Percentiles rank a stretch among this genome's conserved stretches.
Evolutionary conservation across 1,140 invertebrate species (phyloP).

Genomic region (Musca domestica): DNA sequence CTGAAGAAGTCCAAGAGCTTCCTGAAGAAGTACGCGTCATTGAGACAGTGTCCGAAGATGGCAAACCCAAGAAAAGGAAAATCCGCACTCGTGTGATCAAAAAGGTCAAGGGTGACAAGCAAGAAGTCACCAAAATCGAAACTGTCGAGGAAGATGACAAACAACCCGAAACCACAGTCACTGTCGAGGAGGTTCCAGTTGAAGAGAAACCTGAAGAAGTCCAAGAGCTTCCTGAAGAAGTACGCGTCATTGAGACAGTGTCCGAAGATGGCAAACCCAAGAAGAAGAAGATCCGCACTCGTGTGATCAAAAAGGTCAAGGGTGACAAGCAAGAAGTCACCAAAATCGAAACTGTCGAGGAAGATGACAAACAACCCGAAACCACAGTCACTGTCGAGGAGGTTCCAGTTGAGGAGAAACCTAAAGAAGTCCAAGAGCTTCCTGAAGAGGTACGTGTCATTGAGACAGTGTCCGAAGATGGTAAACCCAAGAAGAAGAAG

Average conservation of each 20-base stretch:
- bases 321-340: slow-evolving; percentile 34
- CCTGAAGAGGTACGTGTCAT: slow-evolving; percentile 46
- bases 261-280: slow-evolving; percentile 30
- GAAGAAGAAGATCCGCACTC: slow-evolving; percentile 27
- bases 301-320: slow-evolving; percentile 29
- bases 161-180: slow-evolving; percentile 32
- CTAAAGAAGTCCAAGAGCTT: slow-evolving; percentile 29
- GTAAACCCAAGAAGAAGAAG: slow-evolving; percentile 30
- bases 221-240: slow-evolving; percentile 52
- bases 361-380: slow-evolving; percentile 25
- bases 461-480: slow-evolving; percentile 38
- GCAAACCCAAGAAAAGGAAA: slow-evolving; percentile 38
- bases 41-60: slow-evolving; percentile 28
- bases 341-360: slow-evolving; percentile 32
- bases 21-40: slow-evolving; percentile 29
- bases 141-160: slow-evolving; percentile 36
- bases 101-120: slow-evolving; percentile 41
- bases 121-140: slow-evolving; percentile 47
- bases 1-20: slow-evolving; percentile 23
- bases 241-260: slow-evolving; percentile 27
- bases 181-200: slow-evolving; percentile 34
- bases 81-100: slow-evolving; percentile 37
- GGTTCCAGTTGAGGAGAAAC: slow-evolving; percentile 11
- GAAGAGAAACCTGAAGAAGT: slow-evolving; percentile 28
- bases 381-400: slow-evolving; percentile 15